Evolutionary conservation across 2,113 vertebrate genomes (phyloP), one percentile per base, ranked within the genome.

Genomic region (Phocoena sinus): DNA sequence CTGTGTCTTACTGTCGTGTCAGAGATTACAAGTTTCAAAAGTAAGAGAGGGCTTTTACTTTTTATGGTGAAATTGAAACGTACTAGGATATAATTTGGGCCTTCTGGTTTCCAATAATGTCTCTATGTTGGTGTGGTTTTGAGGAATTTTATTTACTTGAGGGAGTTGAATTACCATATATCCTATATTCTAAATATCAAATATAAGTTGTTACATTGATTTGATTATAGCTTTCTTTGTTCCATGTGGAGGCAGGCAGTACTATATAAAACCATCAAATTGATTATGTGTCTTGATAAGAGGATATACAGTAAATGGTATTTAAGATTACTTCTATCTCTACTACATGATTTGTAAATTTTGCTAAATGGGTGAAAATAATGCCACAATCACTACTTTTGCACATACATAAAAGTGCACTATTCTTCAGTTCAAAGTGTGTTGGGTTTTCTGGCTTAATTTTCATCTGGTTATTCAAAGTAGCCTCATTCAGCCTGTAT

Each of bases 61-160:
- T 77, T 62, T 76, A 56, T 31, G 36, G 41, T 70, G 23, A 33
- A 80, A 18, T 53, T 93, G 47, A 93, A 94, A 79, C 63, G 3
- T 26, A 70, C 12, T 21, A 36, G 38, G 33, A 58, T 62, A 58
- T 63, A 67, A 90, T 44, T 76, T 73, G 25, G 13, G 63, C 10
- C 50, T 84, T 83, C 63, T 89, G n/a, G 8, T 92, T 96, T 93
- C 25, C 36, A 84, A 6, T n/a, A 85, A 60, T 47, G 20, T 36
- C 9, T 65, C 31, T 80, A 8, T 80, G 41, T 53, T 47, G 21
- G 11, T 94, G 26, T 68, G 58, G 63, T 80, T 94, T 95, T 62
- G 65, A 85, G n/a, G 26, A 76, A 96, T 71, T 81, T 92, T 94
- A 47, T 92, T 83, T 91, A 60, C 28, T 50, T 90, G 62, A 76